Base-by-base conservation (phyloP, 2,113 vertebrate genomes). In the Albula glossodonta region DNA sequence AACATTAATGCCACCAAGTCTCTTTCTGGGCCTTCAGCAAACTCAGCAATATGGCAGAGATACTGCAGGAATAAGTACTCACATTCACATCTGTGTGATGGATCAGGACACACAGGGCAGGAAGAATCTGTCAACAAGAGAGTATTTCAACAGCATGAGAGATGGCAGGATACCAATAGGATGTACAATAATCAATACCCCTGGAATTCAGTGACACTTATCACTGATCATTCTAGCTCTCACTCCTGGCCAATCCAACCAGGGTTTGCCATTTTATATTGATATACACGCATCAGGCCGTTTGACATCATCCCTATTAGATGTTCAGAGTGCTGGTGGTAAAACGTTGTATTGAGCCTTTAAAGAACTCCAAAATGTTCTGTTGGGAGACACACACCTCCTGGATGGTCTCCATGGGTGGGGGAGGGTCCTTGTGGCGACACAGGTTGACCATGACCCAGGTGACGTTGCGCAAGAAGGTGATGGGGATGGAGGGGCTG, bases 371-470 rank as follows among this genome's bases (percentile, higher is more conserved):
- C 60, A 4, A 5, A 22, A 19, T 10, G 50, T 19, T 22, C 25
- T 10, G 2, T 9, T 8, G n/a, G 5, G 10, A 2, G 31, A 50
- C 6, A 12, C 82, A 88, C 93, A 99, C 98, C 97, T 99, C 98
- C 92, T 99, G 98, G 92, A 99, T 99, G 56, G 98, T 99, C 90
- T 99, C 98, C 98, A 99, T 99, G 1, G 98, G 98, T 0, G 98
- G 98, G 17, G 98, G 98, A 17, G 98, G 98, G 89, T 99, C 98
- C 93, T 99, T 99, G 95, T 99, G 98, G 89, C 98, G 98, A 91
- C 98, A 99, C 91, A 99, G 94, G 90, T 99, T 99, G 86, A 99
- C 98, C 98, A 99, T 99, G 90, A 99, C 98, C 98, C 98, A 99
- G 63, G 98, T 99, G 93, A 99, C 98, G 63, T 99, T 99, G 94